Conservation (phyloP, 1,140 invertebrate genomes). For the Tetramorium alpestre region DNA sequence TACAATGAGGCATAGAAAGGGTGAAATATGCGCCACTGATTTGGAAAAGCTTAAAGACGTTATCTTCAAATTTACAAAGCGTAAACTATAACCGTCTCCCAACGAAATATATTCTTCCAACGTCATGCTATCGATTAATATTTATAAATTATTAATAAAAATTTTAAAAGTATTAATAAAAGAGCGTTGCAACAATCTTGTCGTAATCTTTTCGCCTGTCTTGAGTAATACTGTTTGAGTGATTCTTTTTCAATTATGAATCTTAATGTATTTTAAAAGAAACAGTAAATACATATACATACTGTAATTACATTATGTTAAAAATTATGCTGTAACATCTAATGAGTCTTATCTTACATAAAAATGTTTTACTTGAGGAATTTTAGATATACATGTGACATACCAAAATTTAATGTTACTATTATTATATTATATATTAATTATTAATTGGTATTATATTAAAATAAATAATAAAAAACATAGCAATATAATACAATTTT, state of each 20-base stretch:
- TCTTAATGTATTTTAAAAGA: not conserved
- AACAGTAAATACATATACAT: no score
- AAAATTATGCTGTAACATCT: not conserved
- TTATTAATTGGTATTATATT: not conserved
- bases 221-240: no score
- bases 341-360: not conserved
- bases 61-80: constrained; percentile 76
- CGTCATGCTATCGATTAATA: not conserved
- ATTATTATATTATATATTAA: not conserved
- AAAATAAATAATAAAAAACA: not conserved
- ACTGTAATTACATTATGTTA: not conserved
- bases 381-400: not conserved
- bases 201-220: not conserved
- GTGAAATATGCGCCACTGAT: constrained; percentile 79
- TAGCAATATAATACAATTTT: not conserved
- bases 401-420: not conserved
- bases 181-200: not conserved
- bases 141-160: not conserved
- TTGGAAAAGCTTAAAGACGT: constrained; percentile 79
- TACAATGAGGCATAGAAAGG: constrained; percentile 70
- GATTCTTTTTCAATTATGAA: not conserved
- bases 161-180: not conserved
- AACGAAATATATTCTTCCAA: not conserved
- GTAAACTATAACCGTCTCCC: constrained; percentile 66
- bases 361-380: not conserved